These are phyloP conservation scores for Ceratina japonica DNA, from an alignment of 1,140 invertebrate species.

Conservation along the genomic window DNA sequence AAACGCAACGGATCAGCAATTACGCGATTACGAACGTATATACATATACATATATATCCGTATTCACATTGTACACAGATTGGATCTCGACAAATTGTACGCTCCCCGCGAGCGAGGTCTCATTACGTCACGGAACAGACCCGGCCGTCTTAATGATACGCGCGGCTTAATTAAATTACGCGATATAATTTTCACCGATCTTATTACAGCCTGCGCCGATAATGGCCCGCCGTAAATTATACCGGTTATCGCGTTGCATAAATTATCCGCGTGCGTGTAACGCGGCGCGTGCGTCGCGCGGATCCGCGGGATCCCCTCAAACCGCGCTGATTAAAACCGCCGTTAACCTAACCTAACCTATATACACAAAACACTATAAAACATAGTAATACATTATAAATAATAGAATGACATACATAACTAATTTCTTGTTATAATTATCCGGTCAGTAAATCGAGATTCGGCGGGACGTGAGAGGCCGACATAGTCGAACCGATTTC, in stretches of 20 bases:
- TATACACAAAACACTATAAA: too few relatives aligned
- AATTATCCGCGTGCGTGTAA: constrained; percentile 27
- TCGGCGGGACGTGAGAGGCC: too few relatives aligned
- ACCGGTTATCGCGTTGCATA: constrained; percentile 24
- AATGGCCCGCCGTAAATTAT: constrained; percentile 19
- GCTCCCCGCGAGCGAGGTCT: not conserved
- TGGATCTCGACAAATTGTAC: constrained; percentile 27
- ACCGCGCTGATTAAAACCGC: too few relatives aligned
- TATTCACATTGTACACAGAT: not conserved
- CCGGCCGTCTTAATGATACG: constrained; percentile 2
- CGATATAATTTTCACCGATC: constrained; percentile 30
- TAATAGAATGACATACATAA: too few relatives aligned
- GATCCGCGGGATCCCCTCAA: too few relatives aligned
- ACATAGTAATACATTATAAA: too few relatives aligned
- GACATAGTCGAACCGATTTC: too few relatives aligned
- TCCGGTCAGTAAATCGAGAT: too few relatives aligned
- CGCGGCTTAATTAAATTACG: constrained; percentile 37
- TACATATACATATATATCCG: too few relatives aligned
- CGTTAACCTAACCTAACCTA: too few relatives aligned
- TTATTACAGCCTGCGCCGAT: constrained; percentile 26
- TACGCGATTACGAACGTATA: not conserved
- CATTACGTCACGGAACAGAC: constrained; percentile 8
- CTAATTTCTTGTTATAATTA: too few relatives aligned
- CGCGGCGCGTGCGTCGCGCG: not conserved
- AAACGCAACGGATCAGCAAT: not conserved